Percentiles rank a stretch among this genome's conserved stretches.
Conservation (phyloP, 2,888 invertebrate species). For the Brenthis hecate region DNA sequence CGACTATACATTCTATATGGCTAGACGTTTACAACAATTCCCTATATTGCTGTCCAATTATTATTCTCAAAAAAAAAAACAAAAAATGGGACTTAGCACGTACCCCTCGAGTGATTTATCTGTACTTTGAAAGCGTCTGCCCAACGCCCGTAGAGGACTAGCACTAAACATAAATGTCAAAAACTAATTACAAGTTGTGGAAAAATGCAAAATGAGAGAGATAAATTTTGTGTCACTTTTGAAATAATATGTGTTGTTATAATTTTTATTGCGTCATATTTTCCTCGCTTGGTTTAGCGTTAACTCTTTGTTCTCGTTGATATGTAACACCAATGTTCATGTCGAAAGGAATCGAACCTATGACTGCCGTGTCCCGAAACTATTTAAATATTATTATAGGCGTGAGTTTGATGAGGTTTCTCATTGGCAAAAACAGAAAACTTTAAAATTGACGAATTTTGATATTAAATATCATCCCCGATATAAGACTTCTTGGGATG, state of each 20-base stretch:
- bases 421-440: no score
- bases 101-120: conserved; percentile 56
- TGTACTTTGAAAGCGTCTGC: conserved; percentile 40
- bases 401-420: no score
- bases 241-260: no score
- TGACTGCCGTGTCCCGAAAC: no score
- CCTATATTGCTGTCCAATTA: conserved; percentile 37
- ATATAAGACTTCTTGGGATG: no score
- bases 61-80: conserved; percentile 52
- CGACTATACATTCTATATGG: conserved; percentile 22
- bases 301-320: not conserved
- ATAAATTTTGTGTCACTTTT: conserved; percentile 5
- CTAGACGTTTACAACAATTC: conserved; percentile 40
- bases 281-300: no score
- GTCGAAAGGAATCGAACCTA: no score
- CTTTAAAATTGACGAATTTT: no score
- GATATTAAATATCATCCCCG: no score
- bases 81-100: conserved; percentile 48
- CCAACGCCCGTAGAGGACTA: conserved; percentile 18
- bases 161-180: conserved; percentile 29
- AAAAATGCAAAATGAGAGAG: conserved; percentile 13
- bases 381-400: no score
- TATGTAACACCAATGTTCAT: no score
- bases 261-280: not conserved
- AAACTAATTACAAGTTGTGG: conserved; percentile 20